Base-by-base conservation (phyloP, 64 coral and sea anemone species). In the Trachythela sp. region DNA sequence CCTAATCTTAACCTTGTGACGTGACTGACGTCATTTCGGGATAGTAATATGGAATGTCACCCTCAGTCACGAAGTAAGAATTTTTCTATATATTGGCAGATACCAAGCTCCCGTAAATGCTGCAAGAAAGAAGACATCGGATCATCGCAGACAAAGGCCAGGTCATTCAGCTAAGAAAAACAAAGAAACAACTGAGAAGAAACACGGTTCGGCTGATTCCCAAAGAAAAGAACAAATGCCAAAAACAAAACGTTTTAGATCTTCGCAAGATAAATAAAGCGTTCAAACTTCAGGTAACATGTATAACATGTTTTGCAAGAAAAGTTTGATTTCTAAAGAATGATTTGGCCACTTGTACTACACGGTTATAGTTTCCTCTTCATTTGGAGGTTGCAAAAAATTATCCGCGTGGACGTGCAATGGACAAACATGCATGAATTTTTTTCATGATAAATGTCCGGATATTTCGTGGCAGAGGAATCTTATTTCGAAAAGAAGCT, bases 231-330 rank as follows among this genome's bases (percentile, higher is more conserved):
- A 80, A 80, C 33, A 80, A 10, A 80, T 80, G 33, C 13, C 31
- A 37, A 80, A 80, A 39, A 80, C 75, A 20, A 80, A 80, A 80
- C 75, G 75, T 80, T 80, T 80, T 80, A 30, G 20, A 30, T 30
- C 75, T 39, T 37, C 75, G 8, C 31, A 80, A 80, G 31, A 35
- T 35, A 37, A 36, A 80, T 80, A 30, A 80, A 30, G 0, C 56
- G 24, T n/a, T 64, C 56, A 64, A 0, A 18, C 22, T 8, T 24
- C 8, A 2, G 4, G 1, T 24, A 13, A 24, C 0, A 7, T n/a
- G 56, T 26, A 64, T 22, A 64, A 6, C 3, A 5, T 24, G 56
- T 8, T 52, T 52, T 52, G n/a, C n/a, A n/a, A n/a, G n/a, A n/a
- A n/a, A n/a, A n/a, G n/a, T n/a, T n/a, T n/a, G n/a, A n/a, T n/a